Conservation (phyloP, 2,797 vertebrate genomes). For the Hippocampus kuda region DNA sequence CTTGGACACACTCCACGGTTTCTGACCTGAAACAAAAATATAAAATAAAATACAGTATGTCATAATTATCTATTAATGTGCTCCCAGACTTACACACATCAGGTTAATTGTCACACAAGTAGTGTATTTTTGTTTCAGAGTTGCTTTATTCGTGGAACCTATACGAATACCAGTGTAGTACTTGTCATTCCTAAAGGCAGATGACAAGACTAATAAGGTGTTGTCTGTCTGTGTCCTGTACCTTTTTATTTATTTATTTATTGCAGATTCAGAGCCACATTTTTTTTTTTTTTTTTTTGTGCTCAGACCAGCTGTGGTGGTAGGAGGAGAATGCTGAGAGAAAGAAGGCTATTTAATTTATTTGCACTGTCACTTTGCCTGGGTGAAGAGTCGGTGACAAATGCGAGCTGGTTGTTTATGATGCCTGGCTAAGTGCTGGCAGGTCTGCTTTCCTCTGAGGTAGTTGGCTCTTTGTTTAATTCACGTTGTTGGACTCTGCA, state of each 20-base stretch:
- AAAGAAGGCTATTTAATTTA: constrained; percentile 65
- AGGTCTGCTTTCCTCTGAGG: constrained; percentile 52
- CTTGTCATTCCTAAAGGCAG: neutral
- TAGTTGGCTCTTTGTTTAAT: constrained; percentile 61
- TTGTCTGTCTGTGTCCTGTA: neutral
- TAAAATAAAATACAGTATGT: no score
- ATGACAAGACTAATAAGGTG: neutral
- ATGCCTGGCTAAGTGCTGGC: constrained; percentile 56
- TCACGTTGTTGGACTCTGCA: constrained; percentile 59
- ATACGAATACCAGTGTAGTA: neutral
- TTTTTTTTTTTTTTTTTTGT: neutral
- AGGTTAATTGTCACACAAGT: no score
- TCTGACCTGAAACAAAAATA: neutral
- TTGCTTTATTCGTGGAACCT: no score
- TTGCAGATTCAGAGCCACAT: neutral
- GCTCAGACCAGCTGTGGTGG: neutral
- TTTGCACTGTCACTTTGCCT: constrained; percentile 71
- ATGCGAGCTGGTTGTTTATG: constrained; percentile 60
- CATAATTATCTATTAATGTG: no score
- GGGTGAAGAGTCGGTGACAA: constrained; percentile 69
- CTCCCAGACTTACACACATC: no score
- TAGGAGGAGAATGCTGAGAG: constrained; percentile 42
- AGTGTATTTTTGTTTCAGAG: no score
- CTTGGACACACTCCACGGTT: neutral
- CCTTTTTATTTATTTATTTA: neutral